These are phyloP conservation scores for Epicampocera succincta DNA, from an alignment of 2,888 invertebrate genomes.

Conservation along the genomic window DNA sequence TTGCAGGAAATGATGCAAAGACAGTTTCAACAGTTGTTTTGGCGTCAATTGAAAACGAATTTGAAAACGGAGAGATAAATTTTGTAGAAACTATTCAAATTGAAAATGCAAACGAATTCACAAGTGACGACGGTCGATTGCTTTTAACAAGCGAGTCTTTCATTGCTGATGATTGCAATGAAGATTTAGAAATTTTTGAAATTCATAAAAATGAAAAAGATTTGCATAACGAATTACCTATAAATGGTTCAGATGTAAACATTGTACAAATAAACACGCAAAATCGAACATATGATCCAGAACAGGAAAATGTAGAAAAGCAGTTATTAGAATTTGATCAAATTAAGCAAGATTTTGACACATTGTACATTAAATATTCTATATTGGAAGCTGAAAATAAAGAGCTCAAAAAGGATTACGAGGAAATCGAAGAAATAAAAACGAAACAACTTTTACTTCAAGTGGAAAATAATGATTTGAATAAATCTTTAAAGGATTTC, in stretches of 20 bases:
- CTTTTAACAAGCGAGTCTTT: neutral
- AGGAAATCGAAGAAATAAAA: conserved; percentile 17
- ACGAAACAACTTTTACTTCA: conserved; percentile 15
- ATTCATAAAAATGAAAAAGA: neutral
- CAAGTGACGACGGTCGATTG: neutral
- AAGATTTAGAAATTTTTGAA: conserved; percentile 20
- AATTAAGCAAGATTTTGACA: neutral
- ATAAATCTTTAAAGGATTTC: conserved; percentile 8
- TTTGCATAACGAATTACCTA: neutral
- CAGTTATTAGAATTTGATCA: conserved; percentile 2
- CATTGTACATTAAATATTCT: conserved; percentile 19
- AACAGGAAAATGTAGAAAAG: neutral
- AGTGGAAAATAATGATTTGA: conserved; percentile 32
- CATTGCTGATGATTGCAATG: neutral
- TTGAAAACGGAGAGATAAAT: neutral
- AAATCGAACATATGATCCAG: neutral
- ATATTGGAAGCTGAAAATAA: conserved; percentile 38
- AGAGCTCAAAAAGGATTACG: neutral
- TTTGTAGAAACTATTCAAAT: neutral
- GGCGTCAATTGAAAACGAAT: neutral
- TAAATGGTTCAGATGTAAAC: conserved; percentile 2
- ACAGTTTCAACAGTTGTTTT: neutral
- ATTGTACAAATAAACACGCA: conserved; percentile 2
- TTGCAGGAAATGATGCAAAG: neutral
- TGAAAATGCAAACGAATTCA: neutral